These are phyloP conservation scores for Dolichoris vasculosae DNA, from an alignment of 1,140 invertebrate genomes.

Conservation along the genomic window DNA sequence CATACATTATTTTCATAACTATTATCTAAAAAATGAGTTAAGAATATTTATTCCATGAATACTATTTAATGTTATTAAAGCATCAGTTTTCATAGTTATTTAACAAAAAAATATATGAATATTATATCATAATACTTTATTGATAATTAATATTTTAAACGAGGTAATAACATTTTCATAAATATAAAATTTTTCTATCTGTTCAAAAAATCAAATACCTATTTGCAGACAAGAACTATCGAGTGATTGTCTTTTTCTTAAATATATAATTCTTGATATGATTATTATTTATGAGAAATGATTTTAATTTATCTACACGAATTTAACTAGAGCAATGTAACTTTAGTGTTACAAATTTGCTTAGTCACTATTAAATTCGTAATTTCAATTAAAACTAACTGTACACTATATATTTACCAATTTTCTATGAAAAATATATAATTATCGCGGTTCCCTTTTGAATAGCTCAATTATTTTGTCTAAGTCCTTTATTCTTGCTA, in stretches of 20 bases:
- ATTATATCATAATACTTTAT: neutral
- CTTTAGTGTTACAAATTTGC: conserved; percentile 7
- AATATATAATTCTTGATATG: conserved; percentile 21
- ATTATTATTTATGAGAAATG: conserved; percentile 27
- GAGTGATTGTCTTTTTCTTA: conserved; percentile 19
- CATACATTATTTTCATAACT: neutral
- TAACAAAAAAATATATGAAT: neutral
- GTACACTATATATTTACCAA: conserved; percentile 30
- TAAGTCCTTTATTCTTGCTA: neutral
- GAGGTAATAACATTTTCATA: neutral
- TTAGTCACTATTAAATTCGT: conserved; percentile 42
- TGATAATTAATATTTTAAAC: neutral
- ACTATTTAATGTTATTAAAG: neutral
- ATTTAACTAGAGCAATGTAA: neutral
- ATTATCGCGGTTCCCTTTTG: neutral
- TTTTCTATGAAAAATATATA: conserved; percentile 40
- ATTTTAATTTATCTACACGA: conserved; percentile 23
- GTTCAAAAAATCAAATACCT: neutral
- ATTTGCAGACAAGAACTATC: neutral
- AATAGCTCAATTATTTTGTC: neutral
- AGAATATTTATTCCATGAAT: neutral
- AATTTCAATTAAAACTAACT: conserved; percentile 36
- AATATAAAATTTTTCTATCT: neutral
- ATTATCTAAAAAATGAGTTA: neutral
- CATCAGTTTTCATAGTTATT: neutral